Evolutionary conservation across 2,113 vertebrate genomes (phyloP).

Genomic region (Ceratotherium simum): DNA sequence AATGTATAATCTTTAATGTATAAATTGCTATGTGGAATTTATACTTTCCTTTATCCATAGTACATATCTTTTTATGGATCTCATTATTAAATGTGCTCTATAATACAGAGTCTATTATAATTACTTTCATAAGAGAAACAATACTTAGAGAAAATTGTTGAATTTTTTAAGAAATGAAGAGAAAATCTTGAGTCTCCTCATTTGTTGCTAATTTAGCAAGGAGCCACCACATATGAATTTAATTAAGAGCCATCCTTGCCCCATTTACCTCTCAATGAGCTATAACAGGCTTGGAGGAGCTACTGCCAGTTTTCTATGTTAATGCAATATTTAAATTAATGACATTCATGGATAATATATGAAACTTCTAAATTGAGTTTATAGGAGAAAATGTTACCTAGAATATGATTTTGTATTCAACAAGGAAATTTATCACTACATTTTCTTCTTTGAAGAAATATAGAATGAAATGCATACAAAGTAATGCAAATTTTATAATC

Average conservation of each 20-base stretch:
- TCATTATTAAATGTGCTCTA: slow-evolving; percentile 17
- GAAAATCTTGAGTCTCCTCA: slow-evolving; percentile 19
- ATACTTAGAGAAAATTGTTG: slow-evolving; percentile 10
- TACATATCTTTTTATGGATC: neutral
- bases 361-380: slow-evolving; percentile 25
- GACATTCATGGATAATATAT: neutral
- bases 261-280: slow-evolving; percentile 72
- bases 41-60: neutral
- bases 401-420: neutral
- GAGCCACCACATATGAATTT: slow-evolving; percentile 63
- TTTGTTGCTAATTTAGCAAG: slow-evolving; percentile 72
- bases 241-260: slow-evolving; percentile 76
- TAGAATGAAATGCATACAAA: neutral
- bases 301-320: slow-evolving; percentile 52
- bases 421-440: neutral
- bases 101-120: neutral
- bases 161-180: slow-evolving; percentile 27
- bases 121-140: slow-evolving; percentile 53
- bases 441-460: neutral
- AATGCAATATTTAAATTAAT: neutral
- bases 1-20: neutral
- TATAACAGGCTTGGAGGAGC: slow-evolving; percentile 23
- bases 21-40: neutral
- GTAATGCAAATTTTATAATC: neutral
- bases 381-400: neutral